Conservation (phyloP, 2,113 vertebrate species). For the Sterrhoptilus dennistouni region DNA sequence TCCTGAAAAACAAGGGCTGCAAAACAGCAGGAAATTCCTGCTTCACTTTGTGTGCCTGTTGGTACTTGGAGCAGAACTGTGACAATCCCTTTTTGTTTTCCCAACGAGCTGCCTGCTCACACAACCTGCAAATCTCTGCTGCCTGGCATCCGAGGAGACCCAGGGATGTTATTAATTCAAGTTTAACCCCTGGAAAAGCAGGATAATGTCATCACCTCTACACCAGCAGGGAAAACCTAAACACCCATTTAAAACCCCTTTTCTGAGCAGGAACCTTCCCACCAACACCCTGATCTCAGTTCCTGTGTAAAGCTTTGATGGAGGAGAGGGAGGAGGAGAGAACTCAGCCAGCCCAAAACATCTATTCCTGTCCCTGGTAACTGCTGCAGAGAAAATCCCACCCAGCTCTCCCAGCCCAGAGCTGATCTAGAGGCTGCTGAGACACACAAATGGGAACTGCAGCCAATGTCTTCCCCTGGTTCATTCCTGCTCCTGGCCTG, state of each 20-base stretch:
- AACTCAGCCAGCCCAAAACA: background rate
- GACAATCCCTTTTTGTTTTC: background rate
- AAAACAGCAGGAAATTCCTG: background rate
- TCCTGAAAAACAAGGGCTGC: background rate
- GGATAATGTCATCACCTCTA: background rate
- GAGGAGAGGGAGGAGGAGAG: background rate
- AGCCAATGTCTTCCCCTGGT: background rate
- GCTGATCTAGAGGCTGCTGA: background rate
- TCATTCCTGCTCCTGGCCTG: background rate
- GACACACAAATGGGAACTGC: background rate
- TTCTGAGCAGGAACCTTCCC: background rate
- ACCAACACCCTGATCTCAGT: background rate
- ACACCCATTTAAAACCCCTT: accelerated
- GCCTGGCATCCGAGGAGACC: background rate
- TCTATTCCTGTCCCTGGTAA: background rate
- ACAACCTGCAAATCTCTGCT: background rate
- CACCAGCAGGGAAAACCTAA: background rate
- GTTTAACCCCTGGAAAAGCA: background rate
- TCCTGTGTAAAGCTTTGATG: background rate
- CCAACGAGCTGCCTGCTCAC: background rate
- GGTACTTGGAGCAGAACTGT: background rate
- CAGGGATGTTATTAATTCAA: background rate
- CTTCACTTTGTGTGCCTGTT: background rate
- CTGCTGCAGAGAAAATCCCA: background rate
- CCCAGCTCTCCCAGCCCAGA: background rate